Percentiles rank a stretch among this genome's conserved stretches.
phyloP scores from a whole-genome alignment of 1,140 invertebrate species.

The Drosophila parabipectinata region DNA sequence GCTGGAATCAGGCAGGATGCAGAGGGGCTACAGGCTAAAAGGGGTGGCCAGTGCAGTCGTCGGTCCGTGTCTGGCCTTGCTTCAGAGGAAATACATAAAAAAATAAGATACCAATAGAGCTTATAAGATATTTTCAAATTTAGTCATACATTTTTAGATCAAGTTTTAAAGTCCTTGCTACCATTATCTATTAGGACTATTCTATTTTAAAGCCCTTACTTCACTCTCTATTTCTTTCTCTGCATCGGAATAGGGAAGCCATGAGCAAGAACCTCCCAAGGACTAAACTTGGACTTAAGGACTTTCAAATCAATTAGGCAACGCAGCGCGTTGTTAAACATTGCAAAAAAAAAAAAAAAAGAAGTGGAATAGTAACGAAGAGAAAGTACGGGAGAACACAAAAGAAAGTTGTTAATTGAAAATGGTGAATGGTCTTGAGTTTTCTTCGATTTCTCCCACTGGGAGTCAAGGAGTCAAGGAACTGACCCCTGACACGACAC shows the following conservation, averaged over 20 bases:
- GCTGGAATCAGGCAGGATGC: background rate
- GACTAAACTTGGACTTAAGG: slow-evolving; percentile 44
- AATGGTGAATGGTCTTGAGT: slow-evolving; percentile 57
- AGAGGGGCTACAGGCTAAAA: background rate
- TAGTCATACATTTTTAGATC: too few species aligned
- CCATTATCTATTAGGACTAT: too few species aligned
- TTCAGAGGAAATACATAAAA: background rate
- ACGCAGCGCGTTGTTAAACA: slow-evolving; percentile 58
- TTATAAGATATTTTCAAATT: too few species aligned
- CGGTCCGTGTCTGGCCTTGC: slow-evolving; percentile 30
- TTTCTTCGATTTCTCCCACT: slow-evolving; percentile 5
- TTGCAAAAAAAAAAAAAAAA: slow-evolving; percentile 17
- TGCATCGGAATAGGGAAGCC: background rate
- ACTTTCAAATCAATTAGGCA: slow-evolving; percentile 77
- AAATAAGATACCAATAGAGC: background rate
- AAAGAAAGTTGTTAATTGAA: slow-evolving; percentile 77
- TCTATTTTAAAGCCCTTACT: too few species aligned
- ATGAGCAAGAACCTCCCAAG: background rate
- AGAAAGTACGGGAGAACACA: slow-evolving; percentile 5
- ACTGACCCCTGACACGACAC: slow-evolving; percentile 58
- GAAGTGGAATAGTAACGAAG: background rate
- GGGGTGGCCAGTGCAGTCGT: slow-evolving; percentile 38
- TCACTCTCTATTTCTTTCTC: background rate
- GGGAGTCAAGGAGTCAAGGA: slow-evolving; percentile 21
- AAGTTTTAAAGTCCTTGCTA: too few species aligned